A percentile compares a stretch with the other conserved stretches of the same genome.
Conservation (phyloP, 2,113 vertebrate genomes). For the Brachionichthys hirsutus region DNA sequence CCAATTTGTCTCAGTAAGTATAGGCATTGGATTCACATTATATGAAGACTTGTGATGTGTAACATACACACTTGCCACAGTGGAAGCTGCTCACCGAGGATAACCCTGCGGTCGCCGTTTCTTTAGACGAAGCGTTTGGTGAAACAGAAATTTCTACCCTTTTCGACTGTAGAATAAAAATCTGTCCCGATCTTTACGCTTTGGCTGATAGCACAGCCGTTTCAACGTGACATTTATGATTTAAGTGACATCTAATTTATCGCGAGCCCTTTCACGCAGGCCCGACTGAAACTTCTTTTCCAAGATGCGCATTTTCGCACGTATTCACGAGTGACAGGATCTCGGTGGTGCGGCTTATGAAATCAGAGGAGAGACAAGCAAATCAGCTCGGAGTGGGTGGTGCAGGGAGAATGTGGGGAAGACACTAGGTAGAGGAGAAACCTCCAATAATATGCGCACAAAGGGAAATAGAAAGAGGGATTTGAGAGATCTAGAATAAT, state of each 20-base stretch:
- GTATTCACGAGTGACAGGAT: slow-evolving; percentile 42
- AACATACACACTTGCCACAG: too few relatives aligned
- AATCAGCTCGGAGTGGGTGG: slow-evolving; percentile 40
- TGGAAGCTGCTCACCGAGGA: too few relatives aligned
- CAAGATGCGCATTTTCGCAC: slow-evolving; percentile 24
- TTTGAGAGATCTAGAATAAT: slow-evolving; percentile 65
- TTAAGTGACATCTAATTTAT: slow-evolving; percentile 15
- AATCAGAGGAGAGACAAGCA: slow-evolving; percentile 40
- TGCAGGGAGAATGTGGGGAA: slow-evolving; percentile 40
- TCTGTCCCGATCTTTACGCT: too few relatives aligned
- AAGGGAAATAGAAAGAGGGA: slow-evolving; percentile 36
- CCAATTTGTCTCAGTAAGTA: not conserved
- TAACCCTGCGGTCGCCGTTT: too few relatives aligned
- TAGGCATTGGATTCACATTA: not conserved
- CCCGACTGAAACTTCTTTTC: slow-evolving; percentile 4
- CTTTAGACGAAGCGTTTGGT: too few relatives aligned
- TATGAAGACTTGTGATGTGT: not conserved
- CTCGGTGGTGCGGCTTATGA: slow-evolving; percentile 32
- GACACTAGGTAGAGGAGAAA: slow-evolving; percentile 35
- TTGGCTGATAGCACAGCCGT: too few relatives aligned
- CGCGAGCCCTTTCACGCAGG: slow-evolving; percentile 14
- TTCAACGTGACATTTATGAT: too few relatives aligned
- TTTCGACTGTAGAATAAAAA: too few relatives aligned
- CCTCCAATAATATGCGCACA: slow-evolving; percentile 49
- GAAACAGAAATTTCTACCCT: too few relatives aligned